phyloP scores from a whole-genome alignment of 1,140 invertebrate species.

The Drosophila rhopaloa region DNA sequence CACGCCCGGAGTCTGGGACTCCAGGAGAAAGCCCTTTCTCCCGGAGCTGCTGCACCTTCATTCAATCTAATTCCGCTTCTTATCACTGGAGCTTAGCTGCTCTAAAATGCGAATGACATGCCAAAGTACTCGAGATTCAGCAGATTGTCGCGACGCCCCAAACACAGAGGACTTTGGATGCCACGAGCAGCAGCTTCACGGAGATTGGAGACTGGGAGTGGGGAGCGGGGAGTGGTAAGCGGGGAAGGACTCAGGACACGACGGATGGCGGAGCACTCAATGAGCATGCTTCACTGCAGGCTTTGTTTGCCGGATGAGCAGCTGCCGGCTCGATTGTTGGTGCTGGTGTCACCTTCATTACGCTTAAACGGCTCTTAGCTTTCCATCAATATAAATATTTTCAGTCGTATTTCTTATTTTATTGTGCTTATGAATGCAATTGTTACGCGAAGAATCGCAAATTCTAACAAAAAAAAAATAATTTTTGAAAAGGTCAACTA shows the following conservation, averaged over 20 bases:
- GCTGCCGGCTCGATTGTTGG: constrained; percentile 52
- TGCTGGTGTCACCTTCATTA: constrained; percentile 26
- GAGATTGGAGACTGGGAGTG: neutral
- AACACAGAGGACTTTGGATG: constrained; percentile 13
- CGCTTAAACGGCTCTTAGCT: constrained; percentile 18
- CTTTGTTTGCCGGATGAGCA: constrained; percentile 73
- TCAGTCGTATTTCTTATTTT: neutral
- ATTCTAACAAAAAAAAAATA: too few relatives aligned
- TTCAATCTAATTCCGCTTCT: constrained; percentile 82
- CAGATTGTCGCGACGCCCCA: constrained; percentile 59
- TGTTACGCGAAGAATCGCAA: neutral
- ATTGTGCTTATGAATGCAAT: neutral
- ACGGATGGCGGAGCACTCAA: constrained; percentile 14
- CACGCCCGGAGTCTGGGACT: neutral
- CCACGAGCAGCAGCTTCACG: constrained; percentile 1
- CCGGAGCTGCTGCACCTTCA: constrained; percentile 61
- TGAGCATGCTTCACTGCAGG: constrained; percentile 63
- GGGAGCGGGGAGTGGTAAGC: neutral
- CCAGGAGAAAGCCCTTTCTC: neutral
- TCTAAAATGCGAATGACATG: constrained; percentile 82
- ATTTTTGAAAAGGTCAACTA: too few relatives aligned
- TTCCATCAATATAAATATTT: constrained; percentile 6
- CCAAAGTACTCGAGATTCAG: constrained; percentile 79
- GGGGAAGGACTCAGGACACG: constrained; percentile 7
- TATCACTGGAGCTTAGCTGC: constrained; percentile 79